phyloP scores from a whole-genome alignment of 2,888 invertebrate species.

The Aspidiotus destructor region DNA sequence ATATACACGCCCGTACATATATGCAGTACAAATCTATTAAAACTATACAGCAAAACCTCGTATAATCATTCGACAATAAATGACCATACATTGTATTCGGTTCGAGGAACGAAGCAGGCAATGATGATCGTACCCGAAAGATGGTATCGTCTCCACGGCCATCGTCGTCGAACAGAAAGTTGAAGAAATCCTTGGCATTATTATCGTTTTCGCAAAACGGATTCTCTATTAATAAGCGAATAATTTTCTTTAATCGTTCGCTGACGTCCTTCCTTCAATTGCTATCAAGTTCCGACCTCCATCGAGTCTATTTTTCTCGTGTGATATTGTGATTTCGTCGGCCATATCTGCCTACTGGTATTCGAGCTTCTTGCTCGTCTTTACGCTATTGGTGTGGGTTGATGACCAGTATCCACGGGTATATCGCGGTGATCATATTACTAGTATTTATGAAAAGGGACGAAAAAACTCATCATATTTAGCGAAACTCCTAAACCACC shows the following conservation, averaged over 20 bases:
- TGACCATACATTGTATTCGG: conserved; percentile 30
- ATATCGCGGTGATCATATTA: no score
- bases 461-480: background rate
- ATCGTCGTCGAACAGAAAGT: conserved; percentile 25
- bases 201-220: conserved; percentile 23
- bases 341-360: background rate
- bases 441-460: background rate
- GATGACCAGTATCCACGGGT: no score
- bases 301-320: background rate
- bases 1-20: conserved; percentile 1
- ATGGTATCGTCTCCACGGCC: conserved; percentile 33
- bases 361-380: background rate
- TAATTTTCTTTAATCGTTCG: conserved; percentile 25
- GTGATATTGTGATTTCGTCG: conserved; percentile 1
- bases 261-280: conserved; percentile 1
- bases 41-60: conserved; percentile 23
- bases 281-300: background rate
- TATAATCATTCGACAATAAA: conserved; percentile 29
- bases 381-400: no score
- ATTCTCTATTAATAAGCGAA: conserved; percentile 28
- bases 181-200: conserved; percentile 32
- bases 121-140: conserved; percentile 31
- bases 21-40: conserved; percentile 25
- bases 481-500: background rate
- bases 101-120: conserved; percentile 25